Percentiles rank a stretch among this genome's conserved stretches.
Evolutionary conservation across 2,888 invertebrate genomes (phyloP).

Genomic region (Amblyjoppa proteus): DNA sequence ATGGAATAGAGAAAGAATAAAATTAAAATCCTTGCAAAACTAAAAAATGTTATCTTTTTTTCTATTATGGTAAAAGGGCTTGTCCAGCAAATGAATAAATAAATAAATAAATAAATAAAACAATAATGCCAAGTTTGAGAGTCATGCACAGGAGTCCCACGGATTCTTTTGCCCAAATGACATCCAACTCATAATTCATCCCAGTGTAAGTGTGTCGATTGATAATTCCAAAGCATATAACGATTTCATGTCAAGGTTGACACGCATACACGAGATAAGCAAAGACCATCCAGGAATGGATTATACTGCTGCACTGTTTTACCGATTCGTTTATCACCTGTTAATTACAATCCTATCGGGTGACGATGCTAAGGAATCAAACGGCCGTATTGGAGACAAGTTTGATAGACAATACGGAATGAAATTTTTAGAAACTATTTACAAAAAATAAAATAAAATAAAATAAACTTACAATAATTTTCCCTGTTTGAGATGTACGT

Average conservation of each 20-base stretch:
- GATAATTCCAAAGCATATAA: constrained; percentile 51
- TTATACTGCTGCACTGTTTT: not conserved
- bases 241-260: constrained; percentile 53
- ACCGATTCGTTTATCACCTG: constrained; percentile 41
- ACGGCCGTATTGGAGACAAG: not conserved
- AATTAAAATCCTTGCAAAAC: not conserved
- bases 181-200: constrained; percentile 33
- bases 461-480: constrained; percentile 95
- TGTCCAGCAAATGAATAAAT: too few relatives aligned
- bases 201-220: constrained; percentile 55
- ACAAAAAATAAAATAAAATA: not conserved
- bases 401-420: not conserved
- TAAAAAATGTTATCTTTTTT: too few relatives aligned
- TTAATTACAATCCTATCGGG: constrained; percentile 45
- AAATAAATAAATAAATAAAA: too few relatives aligned
- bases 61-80: too few relatives aligned
- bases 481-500: constrained; percentile 97
- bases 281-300: constrained; percentile 31
- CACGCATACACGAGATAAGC: constrained; percentile 16
- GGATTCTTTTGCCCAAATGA: constrained; percentile 22
- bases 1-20: not conserved
- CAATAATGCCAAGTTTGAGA: not conserved
- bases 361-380: constrained; percentile 29
- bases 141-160: not conserved
- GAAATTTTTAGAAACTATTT: not conserved